These are phyloP conservation scores for Fabriciana adippe DNA, from an alignment of 2,888 invertebrate species.

Conservation along the genomic window DNA sequence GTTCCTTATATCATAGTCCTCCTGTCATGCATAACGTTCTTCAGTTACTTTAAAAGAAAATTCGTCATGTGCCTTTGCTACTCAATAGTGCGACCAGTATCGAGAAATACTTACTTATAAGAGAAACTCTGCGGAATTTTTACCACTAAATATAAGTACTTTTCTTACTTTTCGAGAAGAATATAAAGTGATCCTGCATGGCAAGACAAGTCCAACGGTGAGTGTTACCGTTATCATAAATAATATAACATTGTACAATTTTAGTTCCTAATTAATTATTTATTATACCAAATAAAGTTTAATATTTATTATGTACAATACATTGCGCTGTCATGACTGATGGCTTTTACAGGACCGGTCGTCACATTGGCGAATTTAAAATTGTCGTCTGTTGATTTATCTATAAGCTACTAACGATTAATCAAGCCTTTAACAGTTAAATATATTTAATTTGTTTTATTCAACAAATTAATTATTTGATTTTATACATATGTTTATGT, in stretches of 20 bases:
- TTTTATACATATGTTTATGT: too few relatives aligned
- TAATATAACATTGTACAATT: neutral
- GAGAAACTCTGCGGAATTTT: too few relatives aligned
- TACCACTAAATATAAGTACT: neutral
- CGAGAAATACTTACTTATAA: too few relatives aligned
- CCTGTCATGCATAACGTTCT: too few relatives aligned
- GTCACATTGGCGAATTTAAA: constrained; percentile 2
- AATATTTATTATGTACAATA: constrained; percentile 11
- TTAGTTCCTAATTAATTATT: constrained; percentile 1
- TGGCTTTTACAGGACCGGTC: neutral
- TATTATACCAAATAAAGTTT: neutral
- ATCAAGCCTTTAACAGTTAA: constrained; percentile 1
- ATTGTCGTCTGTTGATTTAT: constrained; percentile 13
- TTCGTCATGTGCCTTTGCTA: too few relatives aligned
- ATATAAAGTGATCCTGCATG: constrained; percentile 7
- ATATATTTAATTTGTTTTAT: too few relatives aligned
- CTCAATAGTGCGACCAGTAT: too few relatives aligned
- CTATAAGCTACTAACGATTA: neutral
- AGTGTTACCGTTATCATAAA: constrained; percentile 14
- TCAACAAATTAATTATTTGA: too few relatives aligned
- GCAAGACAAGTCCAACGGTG: neutral
- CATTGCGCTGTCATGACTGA: constrained; percentile 10
- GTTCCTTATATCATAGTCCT: too few relatives aligned
- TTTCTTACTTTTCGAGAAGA: neutral
- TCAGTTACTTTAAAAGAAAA: too few relatives aligned